These are phyloP conservation scores for Protobothrops flavoviridis DNA, from an alignment of 2,113 vertebrate species.

Conservation along the genomic window DNA sequence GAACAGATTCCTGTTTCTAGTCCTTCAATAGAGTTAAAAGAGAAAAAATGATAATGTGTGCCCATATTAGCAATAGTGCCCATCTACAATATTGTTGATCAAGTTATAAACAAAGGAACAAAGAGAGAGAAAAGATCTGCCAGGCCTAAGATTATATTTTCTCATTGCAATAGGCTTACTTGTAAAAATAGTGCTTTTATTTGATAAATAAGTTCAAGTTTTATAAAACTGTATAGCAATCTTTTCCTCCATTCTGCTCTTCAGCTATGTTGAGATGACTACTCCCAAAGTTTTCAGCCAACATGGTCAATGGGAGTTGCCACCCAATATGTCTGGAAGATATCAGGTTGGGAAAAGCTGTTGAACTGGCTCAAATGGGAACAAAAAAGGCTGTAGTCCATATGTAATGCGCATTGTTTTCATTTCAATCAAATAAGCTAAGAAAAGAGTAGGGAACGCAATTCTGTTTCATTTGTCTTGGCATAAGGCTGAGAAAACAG, in stretches of 20 bases:
- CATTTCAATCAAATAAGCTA: background rate
- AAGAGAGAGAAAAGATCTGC: background rate
- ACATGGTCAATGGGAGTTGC: background rate
- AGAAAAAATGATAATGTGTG: accelerated
- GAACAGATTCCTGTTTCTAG: background rate
- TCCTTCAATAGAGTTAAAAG: slow-evolving; percentile 14
- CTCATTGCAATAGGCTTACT: background rate
- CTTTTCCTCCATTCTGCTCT: background rate
- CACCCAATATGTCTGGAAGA: background rate
- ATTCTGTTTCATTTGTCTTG: background rate
- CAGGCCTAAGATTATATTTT: background rate
- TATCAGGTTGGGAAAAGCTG: background rate
- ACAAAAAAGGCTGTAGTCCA: background rate
- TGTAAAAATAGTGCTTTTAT: background rate
- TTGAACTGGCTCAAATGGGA: background rate
- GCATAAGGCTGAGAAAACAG: background rate
- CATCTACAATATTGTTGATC: background rate
- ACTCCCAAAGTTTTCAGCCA: background rate
- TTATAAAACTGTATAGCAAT: background rate
- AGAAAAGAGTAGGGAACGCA: background rate
- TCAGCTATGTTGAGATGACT: background rate
- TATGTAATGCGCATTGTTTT: background rate
- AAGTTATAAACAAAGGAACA: background rate
- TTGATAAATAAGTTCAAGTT: background rate
- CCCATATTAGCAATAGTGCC: background rate